Conservation (phyloP, 2,888 invertebrate genomes). For the Ctenicera cuprea region DNA sequence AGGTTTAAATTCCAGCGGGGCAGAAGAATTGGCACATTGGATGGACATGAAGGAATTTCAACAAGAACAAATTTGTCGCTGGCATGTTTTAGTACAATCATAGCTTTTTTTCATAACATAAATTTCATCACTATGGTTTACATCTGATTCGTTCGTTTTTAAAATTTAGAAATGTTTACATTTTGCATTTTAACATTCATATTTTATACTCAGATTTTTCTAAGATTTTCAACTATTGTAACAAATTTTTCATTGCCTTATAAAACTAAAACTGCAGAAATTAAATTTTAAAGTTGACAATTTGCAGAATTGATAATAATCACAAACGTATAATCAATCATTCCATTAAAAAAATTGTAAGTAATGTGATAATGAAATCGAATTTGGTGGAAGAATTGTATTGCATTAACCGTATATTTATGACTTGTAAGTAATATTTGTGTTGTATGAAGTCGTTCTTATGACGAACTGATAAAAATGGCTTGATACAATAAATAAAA, state of each 20-base stretch:
- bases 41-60: constrained; percentile 92
- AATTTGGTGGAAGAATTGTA: constrained; percentile 61
- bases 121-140: not conserved
- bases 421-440: constrained; percentile 30
- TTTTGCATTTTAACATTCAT: too few species aligned
- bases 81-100: constrained; percentile 92
- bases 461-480: constrained; percentile 16
- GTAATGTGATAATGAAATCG: constrained; percentile 66
- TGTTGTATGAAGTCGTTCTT: constrained; percentile 9
- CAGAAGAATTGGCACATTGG: constrained; percentile 95
- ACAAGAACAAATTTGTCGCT: constrained; percentile 93
- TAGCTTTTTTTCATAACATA: constrained; percentile 57
- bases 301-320: constrained; percentile 3
- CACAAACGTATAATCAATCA: constrained; percentile 18
- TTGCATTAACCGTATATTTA: constrained; percentile 23
- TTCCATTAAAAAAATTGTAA: constrained; percentile 24
- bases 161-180: not conserved
- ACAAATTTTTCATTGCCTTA: constrained; percentile 45
- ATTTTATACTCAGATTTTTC: constrained; percentile 31
- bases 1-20: constrained; percentile 93
- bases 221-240: constrained; percentile 12
- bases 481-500: constrained; percentile 31
- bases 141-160: constrained; percentile 2
- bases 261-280: constrained; percentile 24
- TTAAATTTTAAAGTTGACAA: not conserved